These are phyloP conservation scores for Ladona fulva DNA, from an alignment of 1,140 invertebrate genomes.

Conservation along the genomic window DNA sequence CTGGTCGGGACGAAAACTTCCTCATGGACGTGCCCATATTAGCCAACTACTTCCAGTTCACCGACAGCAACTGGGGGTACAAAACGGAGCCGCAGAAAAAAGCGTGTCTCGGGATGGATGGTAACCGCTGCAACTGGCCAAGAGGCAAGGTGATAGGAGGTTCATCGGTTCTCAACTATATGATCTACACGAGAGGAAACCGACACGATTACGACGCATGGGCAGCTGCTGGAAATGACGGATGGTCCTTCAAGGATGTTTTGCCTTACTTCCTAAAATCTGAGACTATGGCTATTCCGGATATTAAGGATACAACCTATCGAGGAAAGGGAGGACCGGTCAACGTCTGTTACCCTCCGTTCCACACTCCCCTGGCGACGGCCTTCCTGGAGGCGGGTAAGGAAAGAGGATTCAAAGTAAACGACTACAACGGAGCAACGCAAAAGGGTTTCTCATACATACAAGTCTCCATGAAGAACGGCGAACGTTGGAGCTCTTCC, in stretches of 20 bases:
- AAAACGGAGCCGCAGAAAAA: constrained; percentile 46
- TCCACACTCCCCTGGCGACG: constrained; percentile 48
- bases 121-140: constrained; percentile 54
- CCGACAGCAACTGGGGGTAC: constrained; percentile 57
- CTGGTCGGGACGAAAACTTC: constrained; percentile 38
- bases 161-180: constrained; percentile 77
- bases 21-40: constrained; percentile 59
- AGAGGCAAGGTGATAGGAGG: constrained; percentile 73
- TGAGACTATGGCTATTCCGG: constrained; percentile 46
- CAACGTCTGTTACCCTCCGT: constrained; percentile 45
- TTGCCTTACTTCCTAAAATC: constrained; percentile 74
- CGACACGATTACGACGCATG: constrained; percentile 68
- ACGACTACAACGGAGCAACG: constrained; percentile 62
- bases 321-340: constrained; percentile 53
- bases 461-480: constrained; percentile 53
- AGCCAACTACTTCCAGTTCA: constrained; percentile 50
- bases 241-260: constrained; percentile 76
- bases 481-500: constrained; percentile 62
- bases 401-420: constrained; percentile 53
- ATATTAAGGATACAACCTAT: constrained; percentile 36
- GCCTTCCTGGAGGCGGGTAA: constrained; percentile 57
- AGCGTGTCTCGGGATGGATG: constrained; percentile 38
- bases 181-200: constrained; percentile 82
- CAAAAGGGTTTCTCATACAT: constrained; percentile 53
- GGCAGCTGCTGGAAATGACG: constrained; percentile 61